A percentile compares a stretch with the other conserved stretches of the same genome.
These are phyloP conservation scores for Uria lomvia DNA, from an alignment of 2,113 vertebrate genomes.

Conservation along the genomic window DNA sequence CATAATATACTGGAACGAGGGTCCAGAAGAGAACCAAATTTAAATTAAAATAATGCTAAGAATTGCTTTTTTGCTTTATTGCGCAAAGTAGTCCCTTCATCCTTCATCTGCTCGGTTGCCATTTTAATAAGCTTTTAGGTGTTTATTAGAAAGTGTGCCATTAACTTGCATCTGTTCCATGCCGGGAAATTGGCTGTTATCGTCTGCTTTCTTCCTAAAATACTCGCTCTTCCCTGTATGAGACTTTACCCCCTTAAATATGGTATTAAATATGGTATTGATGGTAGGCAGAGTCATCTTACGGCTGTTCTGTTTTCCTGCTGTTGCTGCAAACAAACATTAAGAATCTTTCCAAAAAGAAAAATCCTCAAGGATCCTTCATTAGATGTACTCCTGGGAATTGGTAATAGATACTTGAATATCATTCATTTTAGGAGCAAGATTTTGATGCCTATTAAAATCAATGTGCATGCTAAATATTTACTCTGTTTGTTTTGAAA, in stretches of 20 bases:
- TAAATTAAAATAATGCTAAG: background rate
- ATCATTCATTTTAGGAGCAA: conserved; percentile 59
- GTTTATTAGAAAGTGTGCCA: background rate
- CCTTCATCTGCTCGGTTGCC: background rate
- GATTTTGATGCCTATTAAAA: conserved; percentile 50
- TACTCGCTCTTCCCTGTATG: background rate
- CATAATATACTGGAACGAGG: background rate
- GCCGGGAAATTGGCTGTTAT: conserved; percentile 2
- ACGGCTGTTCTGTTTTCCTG: conserved; percentile 10
- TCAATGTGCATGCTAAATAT: conserved; percentile 24
- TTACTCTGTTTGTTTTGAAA: conserved; percentile 33
- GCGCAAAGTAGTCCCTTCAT: background rate
- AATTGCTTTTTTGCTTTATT: background rate
- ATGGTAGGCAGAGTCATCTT: background rate
- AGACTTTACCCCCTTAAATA: background rate
- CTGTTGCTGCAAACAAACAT: conserved; percentile 18
- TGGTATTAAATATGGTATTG: background rate
- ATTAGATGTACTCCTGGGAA: conserved; percentile 50
- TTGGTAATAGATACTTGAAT: conserved; percentile 50
- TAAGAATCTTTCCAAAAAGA: conserved; percentile 39
- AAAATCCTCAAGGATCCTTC: conserved; percentile 54
- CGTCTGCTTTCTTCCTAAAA: background rate
- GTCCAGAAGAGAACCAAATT: background rate
- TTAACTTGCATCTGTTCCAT: background rate
- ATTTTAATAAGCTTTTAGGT: background rate